Evolutionary conservation across 2,888 invertebrate genomes (phyloP).

Genomic region (Mycalesis mineus): DNA sequence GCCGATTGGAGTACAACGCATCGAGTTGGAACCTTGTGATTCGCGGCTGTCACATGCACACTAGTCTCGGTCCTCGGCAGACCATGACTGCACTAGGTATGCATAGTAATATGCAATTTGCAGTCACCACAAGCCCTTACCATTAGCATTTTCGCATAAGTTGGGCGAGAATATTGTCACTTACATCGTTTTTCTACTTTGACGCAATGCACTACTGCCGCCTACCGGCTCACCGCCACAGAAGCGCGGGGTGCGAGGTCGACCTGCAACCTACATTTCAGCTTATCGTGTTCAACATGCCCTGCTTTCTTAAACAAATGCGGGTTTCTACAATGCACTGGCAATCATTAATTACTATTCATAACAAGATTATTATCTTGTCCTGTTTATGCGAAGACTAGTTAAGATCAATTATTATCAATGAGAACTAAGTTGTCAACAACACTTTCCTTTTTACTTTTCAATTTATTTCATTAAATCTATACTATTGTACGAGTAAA

Average conservation of each 20-base stretch:
- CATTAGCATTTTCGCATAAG: neutral
- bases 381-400: neutral
- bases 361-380: neutral
- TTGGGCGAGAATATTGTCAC: neutral
- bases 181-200: constrained; percentile 3
- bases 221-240: neutral
- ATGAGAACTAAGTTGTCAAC: too few species aligned
- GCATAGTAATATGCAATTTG: neutral
- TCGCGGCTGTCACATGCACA: constrained; percentile 15
- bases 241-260: constrained; percentile 22
- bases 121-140: neutral
- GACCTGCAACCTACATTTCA: constrained; percentile 29
- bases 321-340: constrained; percentile 3
- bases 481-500: too few species aligned
- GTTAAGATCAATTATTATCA: too few species aligned
- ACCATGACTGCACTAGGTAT: constrained; percentile 2
- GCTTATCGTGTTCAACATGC: constrained; percentile 22
- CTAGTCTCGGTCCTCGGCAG: constrained; percentile 1
- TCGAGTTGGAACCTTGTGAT: constrained; percentile 21
- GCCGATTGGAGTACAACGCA: constrained; percentile 1
- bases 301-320: constrained; percentile 17
- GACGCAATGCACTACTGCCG: neutral
- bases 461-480: too few species aligned
- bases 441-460: too few species aligned
- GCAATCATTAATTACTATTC: neutral